Percentiles rank a stretch among this genome's conserved stretches.
phyloP scores from a whole-genome alignment of 2,888 invertebrate species.

The Limulus polyphemus region DNA sequence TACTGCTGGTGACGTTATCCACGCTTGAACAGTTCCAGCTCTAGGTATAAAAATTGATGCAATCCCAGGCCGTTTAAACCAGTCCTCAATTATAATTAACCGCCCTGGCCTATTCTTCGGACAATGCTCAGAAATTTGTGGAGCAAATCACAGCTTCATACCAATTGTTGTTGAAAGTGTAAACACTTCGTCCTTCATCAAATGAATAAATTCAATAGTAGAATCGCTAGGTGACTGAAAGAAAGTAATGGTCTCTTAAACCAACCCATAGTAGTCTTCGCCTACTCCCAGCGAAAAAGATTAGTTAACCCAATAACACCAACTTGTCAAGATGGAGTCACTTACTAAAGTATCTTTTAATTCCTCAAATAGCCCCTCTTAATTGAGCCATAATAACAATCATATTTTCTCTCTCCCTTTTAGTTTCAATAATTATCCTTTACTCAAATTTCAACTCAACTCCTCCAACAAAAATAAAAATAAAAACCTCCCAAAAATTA shows the following conservation, averaged over 20 bases:
- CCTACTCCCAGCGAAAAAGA: slow-evolving; percentile 37
- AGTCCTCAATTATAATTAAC: slow-evolving; percentile 46
- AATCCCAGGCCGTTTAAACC: slow-evolving; percentile 39
- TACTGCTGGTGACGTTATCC: slow-evolving; percentile 42
- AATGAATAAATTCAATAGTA: neutral
- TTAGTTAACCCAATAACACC: slow-evolving; percentile 46
- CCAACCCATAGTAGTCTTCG: slow-evolving; percentile 39
- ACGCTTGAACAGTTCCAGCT: slow-evolving; percentile 37
- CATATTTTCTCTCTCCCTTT: slow-evolving; percentile 36
- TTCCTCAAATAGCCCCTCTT: slow-evolving; percentile 55
- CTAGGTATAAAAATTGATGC: slow-evolving; percentile 39
- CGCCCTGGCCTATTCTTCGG: slow-evolving; percentile 55
- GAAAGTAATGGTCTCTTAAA: slow-evolving; percentile 59
- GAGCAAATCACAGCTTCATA: slow-evolving; percentile 65
- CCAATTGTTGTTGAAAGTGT: slow-evolving; percentile 47
- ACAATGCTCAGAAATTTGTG: slow-evolving; percentile 71
- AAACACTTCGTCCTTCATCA: too few species aligned
- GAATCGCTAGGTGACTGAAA: slow-evolving; percentile 52
- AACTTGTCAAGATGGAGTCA: slow-evolving; percentile 55
- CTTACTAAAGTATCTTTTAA: slow-evolving; percentile 33
- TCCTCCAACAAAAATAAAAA: too few species aligned
- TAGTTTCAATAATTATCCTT: slow-evolving; percentile 43
- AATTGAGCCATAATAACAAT: slow-evolving; percentile 42
- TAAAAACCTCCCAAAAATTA: too few species aligned
- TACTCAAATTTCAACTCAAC: too few species aligned